phyloP scores from a whole-genome alignment of 2,797 vertebrate genomes.

The Synanceia verrucosa region DNA sequence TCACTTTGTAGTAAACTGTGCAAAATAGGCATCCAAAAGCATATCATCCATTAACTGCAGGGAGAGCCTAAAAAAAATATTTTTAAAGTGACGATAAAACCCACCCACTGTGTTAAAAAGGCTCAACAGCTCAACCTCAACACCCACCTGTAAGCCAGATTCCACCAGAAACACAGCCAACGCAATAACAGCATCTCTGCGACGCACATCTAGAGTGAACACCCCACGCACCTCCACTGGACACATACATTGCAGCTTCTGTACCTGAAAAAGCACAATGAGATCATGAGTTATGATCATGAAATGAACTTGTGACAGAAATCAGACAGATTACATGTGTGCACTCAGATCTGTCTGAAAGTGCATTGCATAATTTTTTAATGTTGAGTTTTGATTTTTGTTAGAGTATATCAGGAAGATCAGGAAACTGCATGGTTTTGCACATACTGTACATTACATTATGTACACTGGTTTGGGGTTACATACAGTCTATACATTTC shows the following conservation, averaged over 20 bases:
- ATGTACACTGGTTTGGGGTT: not conserved
- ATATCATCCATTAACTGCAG: not conserved
- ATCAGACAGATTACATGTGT: not conserved
- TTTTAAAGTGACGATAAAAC: not conserved
- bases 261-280: slow-evolving; percentile 82
- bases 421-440: not conserved
- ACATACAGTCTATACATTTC: not conserved
- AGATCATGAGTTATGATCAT: not conserved
- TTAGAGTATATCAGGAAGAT: not conserved
- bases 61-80: not conserved
- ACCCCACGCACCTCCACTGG: slow-evolving; percentile 92
- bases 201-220: slow-evolving; percentile 92
- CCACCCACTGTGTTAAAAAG: not conserved
- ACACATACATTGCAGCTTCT: slow-evolving; percentile 97
- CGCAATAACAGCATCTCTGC: slow-evolving; percentile 94
- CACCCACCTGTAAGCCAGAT: slow-evolving; percentile 92
- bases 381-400: not conserved
- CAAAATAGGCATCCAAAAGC: not conserved
- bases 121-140: not conserved
- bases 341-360: not conserved
- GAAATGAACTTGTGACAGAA: not conserved
- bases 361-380: not conserved
- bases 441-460: not conserved
- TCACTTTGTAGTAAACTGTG: not conserved
- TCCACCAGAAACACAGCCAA: slow-evolving; percentile 95